Evolutionary conservation across 2,113 vertebrate species (phyloP).

Genomic region (Euleptes europaea): DNA sequence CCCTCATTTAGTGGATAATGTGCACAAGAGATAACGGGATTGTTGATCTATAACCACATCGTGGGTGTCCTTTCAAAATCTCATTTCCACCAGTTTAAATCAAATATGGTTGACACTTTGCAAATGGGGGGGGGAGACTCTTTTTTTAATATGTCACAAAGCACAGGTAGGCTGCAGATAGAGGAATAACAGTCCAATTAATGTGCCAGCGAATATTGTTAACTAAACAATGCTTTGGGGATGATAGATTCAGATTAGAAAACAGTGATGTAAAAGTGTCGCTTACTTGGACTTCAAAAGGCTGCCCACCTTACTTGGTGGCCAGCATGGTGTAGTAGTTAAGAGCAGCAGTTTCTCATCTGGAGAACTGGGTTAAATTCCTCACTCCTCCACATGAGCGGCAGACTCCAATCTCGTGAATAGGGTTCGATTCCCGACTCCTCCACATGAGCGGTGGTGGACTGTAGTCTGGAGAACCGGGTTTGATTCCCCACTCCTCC

Average conservation of each 20-base stretch:
- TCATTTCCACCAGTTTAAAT: constrained; percentile 27
- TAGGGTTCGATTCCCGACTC: no score
- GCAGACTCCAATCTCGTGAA: no score
- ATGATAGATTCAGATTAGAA: neutral
- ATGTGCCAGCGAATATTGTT: neutral
- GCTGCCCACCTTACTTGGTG: neutral
- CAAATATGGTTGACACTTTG: neutral
- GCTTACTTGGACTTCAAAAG: neutral
- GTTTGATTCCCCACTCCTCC: no score
- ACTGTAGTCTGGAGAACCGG: no score
- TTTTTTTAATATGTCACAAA: neutral
- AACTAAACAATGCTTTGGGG: accelerated
- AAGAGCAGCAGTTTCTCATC: no score
- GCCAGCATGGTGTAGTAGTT: no score
- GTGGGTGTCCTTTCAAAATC: neutral
- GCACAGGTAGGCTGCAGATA: neutral
- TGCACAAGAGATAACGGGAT: constrained; percentile 12
- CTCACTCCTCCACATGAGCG: no score
- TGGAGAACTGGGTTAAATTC: no score
- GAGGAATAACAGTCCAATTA: neutral
- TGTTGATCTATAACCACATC: neutral
- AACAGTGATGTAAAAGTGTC: neutral
- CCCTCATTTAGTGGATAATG: constrained; percentile 33
- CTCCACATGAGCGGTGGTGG: no score
- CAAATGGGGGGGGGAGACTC: accelerated